Evolutionary conservation across 2,797 vertebrate genomes (phyloP).

Genomic region (Mareca penelope): DNA sequence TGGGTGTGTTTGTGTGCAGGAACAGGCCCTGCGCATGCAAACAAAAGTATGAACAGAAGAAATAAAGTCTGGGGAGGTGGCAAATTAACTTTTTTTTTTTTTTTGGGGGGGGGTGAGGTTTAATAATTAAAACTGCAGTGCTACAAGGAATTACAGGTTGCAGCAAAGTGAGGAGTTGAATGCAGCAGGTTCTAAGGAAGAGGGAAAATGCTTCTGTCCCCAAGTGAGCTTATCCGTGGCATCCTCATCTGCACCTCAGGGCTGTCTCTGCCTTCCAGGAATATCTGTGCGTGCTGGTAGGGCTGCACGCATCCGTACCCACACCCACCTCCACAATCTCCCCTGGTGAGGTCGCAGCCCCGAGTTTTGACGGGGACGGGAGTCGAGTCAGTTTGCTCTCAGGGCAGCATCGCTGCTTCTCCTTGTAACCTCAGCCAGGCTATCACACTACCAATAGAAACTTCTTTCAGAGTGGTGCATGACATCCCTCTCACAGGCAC

Average conservation of each 20-base stretch:
- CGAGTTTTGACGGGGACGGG: background rate
- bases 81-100: background rate
- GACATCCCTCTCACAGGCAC: background rate
- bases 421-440: background rate
- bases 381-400: background rate
- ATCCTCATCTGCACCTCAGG: accelerated
- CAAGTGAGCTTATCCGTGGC: background rate
- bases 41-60: background rate
- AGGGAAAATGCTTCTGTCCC: background rate
- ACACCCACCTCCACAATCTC: background rate
- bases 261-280: background rate
- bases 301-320: background rate
- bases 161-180: background rate
- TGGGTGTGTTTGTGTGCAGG: background rate
- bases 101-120: background rate
- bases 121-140: background rate
- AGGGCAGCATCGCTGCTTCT: background rate
- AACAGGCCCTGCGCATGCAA: background rate
- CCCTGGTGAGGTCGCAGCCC: background rate
- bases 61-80: background rate
- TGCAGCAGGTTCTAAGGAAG: background rate
- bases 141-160: background rate
- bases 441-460: accelerated
- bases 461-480: background rate
- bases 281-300: background rate